Evolutionary conservation across 2,797 vertebrate species (phyloP).

Genomic region (Sebastes umbrosus): DNA sequence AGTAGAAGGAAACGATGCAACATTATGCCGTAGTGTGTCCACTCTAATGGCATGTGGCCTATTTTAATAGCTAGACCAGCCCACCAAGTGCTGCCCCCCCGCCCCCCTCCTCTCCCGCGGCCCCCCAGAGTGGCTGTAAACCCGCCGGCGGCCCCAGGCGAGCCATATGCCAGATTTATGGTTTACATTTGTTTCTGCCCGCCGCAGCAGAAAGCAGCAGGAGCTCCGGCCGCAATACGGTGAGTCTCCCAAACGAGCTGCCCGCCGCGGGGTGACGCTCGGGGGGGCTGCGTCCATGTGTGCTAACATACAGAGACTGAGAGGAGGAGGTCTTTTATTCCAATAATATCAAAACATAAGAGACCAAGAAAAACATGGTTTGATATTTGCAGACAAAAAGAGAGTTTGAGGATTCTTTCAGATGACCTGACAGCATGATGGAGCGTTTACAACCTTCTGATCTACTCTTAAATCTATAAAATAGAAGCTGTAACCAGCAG

Average conservation of each 20-base stretch:
- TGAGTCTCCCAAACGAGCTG: slow-evolving; percentile 54
- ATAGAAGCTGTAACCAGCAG: not conserved
- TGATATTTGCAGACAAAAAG: not conserved
- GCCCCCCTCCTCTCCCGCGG: not conserved
- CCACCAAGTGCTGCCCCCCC: slow-evolving; percentile 24
- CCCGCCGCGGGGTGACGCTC: not conserved
- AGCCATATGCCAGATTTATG: slow-evolving; percentile 66
- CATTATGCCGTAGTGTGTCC: slow-evolving; percentile 70
- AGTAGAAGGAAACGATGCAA: slow-evolving; percentile 66
- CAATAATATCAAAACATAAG: not conserved
- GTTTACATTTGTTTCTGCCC: slow-evolving; percentile 59
- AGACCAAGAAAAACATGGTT: not conserved
- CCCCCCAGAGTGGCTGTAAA: slow-evolving; percentile 59
- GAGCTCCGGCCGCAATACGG: not conserved
- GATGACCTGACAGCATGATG: not conserved
- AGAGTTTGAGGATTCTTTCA: not conserved
- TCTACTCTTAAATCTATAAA: not conserved
- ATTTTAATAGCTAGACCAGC: slow-evolving; percentile 63
- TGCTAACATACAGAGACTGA: not conserved
- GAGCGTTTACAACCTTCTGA: not conserved
- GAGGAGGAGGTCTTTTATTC: not conserved
- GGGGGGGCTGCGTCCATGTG: not conserved
- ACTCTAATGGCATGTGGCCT: slow-evolving; percentile 67
- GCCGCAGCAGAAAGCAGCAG: slow-evolving; percentile 46
- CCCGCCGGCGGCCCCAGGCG: slow-evolving; percentile 37